These are phyloP conservation scores for Elanus axillaris DNA, from an alignment of 2,113 vertebrate genomes.

Conservation along the genomic window DNA sequence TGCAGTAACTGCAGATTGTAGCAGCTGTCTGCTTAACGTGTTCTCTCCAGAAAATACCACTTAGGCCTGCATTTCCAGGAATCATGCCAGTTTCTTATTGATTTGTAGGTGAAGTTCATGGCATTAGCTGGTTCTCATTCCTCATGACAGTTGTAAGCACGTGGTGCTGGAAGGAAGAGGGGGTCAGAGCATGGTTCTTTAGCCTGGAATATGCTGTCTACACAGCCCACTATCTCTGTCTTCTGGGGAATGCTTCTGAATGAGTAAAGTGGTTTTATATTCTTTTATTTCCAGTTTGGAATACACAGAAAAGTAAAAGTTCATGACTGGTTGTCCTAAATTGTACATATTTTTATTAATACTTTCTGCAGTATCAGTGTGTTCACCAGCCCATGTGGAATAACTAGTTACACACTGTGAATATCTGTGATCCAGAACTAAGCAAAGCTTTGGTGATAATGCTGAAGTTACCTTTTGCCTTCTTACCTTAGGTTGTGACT, in stretches of 20 bases:
- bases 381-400: background rate
- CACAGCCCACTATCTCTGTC: background rate
- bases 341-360: background rate
- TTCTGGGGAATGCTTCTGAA: background rate
- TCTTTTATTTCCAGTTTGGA: background rate
- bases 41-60: background rate
- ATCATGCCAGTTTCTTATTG: background rate
- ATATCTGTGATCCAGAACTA: background rate
- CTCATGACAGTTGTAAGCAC: background rate
- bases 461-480: background rate
- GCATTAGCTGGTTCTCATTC: background rate
- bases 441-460: background rate
- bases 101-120: background rate
- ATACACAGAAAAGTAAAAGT: background rate
- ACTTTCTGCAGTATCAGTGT: rapidly evolving
- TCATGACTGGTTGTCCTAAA: background rate
- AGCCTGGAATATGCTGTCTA: background rate
- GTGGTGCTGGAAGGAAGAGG: background rate
- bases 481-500: background rate
- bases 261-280: background rate
- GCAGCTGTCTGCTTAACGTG: background rate
- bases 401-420: background rate
- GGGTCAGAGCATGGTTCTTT: rapidly evolving
- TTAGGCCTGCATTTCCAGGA: background rate
- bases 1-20: background rate